Evolutionary conservation across 2,797 vertebrate genomes (phyloP).

Genomic region (Macrochelys suwanniensis): DNA sequence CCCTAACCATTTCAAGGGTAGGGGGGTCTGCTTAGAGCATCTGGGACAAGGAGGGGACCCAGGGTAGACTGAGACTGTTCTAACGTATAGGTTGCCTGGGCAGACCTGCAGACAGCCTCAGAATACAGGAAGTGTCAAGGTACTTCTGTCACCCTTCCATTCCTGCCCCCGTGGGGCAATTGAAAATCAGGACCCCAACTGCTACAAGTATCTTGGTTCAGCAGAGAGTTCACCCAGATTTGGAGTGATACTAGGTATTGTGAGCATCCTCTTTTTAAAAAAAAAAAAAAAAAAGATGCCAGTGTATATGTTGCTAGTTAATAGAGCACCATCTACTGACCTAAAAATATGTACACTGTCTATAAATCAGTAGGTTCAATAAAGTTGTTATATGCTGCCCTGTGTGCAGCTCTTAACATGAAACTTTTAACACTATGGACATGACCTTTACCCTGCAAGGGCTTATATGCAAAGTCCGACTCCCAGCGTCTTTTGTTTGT

Average conservation of each 20-base stretch:
- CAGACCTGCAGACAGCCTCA: background rate
- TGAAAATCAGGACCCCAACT: background rate
- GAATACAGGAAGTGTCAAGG: background rate
- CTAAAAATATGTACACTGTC: background rate
- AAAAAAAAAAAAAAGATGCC: background rate
- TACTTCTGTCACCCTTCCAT: background rate
- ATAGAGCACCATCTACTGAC: accelerated
- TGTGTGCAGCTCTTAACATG: background rate
- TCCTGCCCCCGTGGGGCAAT: background rate
- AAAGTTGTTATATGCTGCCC: background rate
- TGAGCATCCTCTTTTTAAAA: background rate
- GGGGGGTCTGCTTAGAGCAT: background rate
- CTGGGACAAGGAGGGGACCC: background rate
- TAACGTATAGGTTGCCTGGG: no score
- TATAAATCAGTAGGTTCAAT: background rate
- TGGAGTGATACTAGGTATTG: background rate
- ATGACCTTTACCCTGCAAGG: background rate
- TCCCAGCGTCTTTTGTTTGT: background rate
- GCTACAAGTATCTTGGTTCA: background rate
- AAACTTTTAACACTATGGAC: background rate
- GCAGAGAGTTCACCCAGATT: background rate
- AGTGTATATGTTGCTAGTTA: background rate
- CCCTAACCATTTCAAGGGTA: background rate
- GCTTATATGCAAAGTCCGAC: background rate
- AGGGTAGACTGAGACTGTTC: background rate